Evolutionary conservation across 2,797 vertebrate genomes (phyloP).

Genomic region (Cryptoblepharus egeriae): DNA sequence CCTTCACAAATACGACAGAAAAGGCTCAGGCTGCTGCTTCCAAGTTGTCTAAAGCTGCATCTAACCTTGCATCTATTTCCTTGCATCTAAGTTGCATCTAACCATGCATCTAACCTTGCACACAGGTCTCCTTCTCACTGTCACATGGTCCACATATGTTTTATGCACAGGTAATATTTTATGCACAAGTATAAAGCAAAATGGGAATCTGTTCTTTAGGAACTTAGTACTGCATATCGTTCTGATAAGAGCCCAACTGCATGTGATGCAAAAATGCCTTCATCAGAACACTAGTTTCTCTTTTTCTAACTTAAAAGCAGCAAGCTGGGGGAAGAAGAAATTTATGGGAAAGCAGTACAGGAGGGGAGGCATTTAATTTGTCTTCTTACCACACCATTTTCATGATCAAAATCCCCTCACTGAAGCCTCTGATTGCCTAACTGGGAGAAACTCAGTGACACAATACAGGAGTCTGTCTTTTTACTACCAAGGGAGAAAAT

Average conservation of each 20-base stretch:
- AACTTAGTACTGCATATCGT: neutral
- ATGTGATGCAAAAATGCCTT: no score
- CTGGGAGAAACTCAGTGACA: no score
- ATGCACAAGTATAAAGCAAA: neutral
- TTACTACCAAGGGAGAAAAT: neutral
- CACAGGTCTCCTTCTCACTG: neutral
- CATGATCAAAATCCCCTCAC: no score
- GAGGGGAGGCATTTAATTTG: no score
- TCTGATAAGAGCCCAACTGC: neutral
- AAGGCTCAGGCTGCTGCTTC: neutral
- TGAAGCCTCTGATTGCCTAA: no score
- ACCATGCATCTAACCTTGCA: neutral
- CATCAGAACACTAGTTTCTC: no score
- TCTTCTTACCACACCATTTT: no score
- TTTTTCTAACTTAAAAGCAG: no score
- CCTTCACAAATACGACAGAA: slow-evolving; percentile 5
- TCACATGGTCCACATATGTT: neutral
- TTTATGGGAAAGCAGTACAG: no score
- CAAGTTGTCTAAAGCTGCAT: neutral
- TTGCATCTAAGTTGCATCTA: neutral
- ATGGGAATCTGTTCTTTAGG: neutral
- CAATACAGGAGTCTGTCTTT: no score
- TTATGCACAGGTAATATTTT: neutral
- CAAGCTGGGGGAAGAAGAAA: no score
- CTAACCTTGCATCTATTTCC: neutral